Evolutionary conservation across 1,140 invertebrate species (phyloP), one percentile per base, ranked within the genome.

Genomic region (Lycorma delicatula): DNA sequence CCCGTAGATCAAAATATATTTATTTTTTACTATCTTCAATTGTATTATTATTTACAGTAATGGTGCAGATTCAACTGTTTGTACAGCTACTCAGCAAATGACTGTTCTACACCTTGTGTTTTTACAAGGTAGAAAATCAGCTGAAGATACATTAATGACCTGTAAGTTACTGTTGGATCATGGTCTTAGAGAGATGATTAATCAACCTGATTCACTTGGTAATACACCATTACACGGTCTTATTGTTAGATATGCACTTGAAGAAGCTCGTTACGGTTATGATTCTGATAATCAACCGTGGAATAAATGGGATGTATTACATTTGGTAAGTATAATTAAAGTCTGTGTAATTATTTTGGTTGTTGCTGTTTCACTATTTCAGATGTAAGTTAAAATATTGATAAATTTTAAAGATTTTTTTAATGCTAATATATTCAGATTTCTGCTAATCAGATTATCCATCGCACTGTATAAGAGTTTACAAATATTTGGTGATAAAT

Each of bases 21-120:
- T n/a, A n/a, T n/a, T n/a, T n/a, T n/a, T n/a, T n/a, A n/a, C n/a
- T n/a, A n/a, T 56, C n/a, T 23, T 48, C 5, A 7, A 28, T 58
- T 34, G 2, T 59, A 16, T 57, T 27, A 22, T 51, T 52, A 7
- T 48, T 59, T 31, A 49, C 59, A 63, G 74, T 62, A 72, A 77
- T 63, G 82, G 82, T n/a, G 83, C 83, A 7, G 77, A 82, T 36
- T 82, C 82, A 1, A 81, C 76, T 3, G 84, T 86, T 1, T 69
- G 80, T 23, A 87, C 84, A 1, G 80, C 81, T 54, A 87, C 84
- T 2, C 83, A 86, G 66, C 84, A 86, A 66, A 84, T 86, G 81
- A 86, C 83, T 1, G 73, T 83, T 12, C 66, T 86, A 11, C 84
- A 86, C 70, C 79, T 85, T 57, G 77, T 83, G 3, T 76, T 82